Percentiles rank a stretch among this genome's conserved stretches.
Evolutionary conservation across 64 coral and sea anemone genomes (phyloP).

Genomic region (Pachyseris speciosa): DNA sequence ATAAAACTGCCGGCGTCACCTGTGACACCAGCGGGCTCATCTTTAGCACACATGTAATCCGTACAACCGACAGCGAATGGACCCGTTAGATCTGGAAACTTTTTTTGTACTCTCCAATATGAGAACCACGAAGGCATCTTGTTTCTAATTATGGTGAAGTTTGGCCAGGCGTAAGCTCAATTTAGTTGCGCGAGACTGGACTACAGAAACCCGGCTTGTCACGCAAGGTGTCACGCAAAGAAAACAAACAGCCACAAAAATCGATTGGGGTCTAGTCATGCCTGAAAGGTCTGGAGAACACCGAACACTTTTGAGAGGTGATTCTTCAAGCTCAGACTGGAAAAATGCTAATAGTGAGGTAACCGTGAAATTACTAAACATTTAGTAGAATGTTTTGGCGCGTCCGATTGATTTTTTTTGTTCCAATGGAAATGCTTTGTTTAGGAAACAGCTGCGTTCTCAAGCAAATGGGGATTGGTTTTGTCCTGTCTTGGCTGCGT

Average conservation of each 20-base stretch:
- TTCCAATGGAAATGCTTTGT: neutral
- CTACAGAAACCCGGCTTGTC: too few species aligned
- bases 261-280: too few species aligned
- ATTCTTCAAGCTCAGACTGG: neutral
- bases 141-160: neutral
- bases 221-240: neutral
- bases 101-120: constrained; percentile 58
- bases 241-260: neutral
- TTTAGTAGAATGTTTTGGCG: neutral
- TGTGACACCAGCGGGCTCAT: neutral
- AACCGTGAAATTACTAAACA: neutral
- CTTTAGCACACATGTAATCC: constrained; percentile 75
- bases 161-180: neutral
- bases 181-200: neutral
- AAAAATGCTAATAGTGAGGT: neutral
- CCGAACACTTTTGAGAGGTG: neutral
- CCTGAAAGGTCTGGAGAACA: neutral
- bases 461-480: constrained; percentile 74
- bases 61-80: constrained; percentile 76
- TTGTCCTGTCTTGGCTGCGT: constrained; percentile 86
- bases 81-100: constrained; percentile 58
- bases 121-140: constrained; percentile 85
- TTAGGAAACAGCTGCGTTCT: neutral
- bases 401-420: neutral
- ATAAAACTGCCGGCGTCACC: constrained; percentile 50